Evolutionary conservation across 1,140 invertebrate genomes (phyloP).

Genomic region (Acromyrmex heyeri): DNA sequence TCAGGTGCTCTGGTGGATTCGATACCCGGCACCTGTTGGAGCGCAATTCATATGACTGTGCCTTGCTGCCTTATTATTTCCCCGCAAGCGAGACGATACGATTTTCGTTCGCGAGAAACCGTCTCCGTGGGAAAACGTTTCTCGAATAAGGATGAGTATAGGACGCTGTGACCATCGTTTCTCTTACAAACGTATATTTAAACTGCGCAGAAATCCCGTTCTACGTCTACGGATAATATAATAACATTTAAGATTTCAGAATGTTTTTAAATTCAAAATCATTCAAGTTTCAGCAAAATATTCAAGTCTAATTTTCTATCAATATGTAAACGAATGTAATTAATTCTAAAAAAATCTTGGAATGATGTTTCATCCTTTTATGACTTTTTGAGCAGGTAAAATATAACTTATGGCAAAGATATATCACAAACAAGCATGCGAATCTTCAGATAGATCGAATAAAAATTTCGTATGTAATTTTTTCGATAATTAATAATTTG

Average conservation of each 20-base stretch:
- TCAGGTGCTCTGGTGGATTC: constrained; percentile 98
- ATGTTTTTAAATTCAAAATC: neutral
- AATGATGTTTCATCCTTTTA: neutral
- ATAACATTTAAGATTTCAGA: neutral
- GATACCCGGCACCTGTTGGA: constrained; percentile 98
- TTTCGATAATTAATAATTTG: neutral
- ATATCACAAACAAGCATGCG: neutral
- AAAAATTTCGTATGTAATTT: neutral
- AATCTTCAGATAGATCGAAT: neutral
- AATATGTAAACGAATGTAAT: neutral
- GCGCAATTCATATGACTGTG: constrained; percentile 92
- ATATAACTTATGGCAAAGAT: neutral
- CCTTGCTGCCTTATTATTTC: constrained; percentile 77
- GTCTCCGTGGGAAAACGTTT: neutral
- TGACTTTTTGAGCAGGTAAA: neutral
- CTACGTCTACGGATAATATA: neutral
- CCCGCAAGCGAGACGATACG: neutral
- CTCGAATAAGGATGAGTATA: neutral
- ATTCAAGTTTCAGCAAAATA: neutral
- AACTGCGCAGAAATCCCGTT: neutral
- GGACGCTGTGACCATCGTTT: neutral
- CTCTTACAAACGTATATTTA: neutral
- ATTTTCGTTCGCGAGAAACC: neutral
- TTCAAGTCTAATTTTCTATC: neutral
- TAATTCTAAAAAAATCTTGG: neutral